These are phyloP conservation scores for Pseudotriccus pelzelni DNA, from an alignment of 2,797 vertebrate species.

Conservation along the genomic window DNA sequence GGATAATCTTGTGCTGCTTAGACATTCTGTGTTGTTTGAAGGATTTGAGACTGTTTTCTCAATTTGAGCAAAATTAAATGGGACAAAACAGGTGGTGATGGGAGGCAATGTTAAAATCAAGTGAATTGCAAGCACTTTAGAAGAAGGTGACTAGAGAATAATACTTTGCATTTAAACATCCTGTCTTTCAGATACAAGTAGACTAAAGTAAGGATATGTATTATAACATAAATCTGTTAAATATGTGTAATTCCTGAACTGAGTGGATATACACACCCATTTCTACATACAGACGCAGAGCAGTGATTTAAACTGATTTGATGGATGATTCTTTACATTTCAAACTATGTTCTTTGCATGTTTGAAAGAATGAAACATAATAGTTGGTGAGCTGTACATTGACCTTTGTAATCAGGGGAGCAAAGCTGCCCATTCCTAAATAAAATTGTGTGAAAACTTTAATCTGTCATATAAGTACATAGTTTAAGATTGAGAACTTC, in stretches of 20 bases:
- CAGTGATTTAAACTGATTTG: not conserved
- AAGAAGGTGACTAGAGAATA: not conserved
- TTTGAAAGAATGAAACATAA: constrained; percentile 5
- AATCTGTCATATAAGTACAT: not conserved
- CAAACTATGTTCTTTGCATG: constrained; percentile 9
- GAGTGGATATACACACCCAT: not conserved
- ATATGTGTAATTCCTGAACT: not conserved
- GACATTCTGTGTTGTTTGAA: not conserved
- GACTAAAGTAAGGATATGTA: not conserved
- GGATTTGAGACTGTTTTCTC: not conserved
- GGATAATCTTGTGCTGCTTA: not conserved
- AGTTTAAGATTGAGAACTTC: constrained; percentile 19
- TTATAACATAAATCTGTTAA: not conserved
- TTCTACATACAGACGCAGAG: not conserved
- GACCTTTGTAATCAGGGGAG: not conserved
- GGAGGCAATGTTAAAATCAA: not conserved
- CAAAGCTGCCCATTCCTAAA: not conserved
- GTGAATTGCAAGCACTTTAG: not conserved
- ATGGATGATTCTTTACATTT: not conserved
- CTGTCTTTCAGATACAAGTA: not conserved
- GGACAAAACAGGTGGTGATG: not conserved
- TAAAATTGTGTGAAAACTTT: constrained; percentile 8
- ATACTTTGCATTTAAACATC: not conserved
- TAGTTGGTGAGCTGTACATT: not conserved
- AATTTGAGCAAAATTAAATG: not conserved